Base-by-base conservation (phyloP, 92 coral and sea anemone species). In the Palythoa heliodiscus region DNA sequence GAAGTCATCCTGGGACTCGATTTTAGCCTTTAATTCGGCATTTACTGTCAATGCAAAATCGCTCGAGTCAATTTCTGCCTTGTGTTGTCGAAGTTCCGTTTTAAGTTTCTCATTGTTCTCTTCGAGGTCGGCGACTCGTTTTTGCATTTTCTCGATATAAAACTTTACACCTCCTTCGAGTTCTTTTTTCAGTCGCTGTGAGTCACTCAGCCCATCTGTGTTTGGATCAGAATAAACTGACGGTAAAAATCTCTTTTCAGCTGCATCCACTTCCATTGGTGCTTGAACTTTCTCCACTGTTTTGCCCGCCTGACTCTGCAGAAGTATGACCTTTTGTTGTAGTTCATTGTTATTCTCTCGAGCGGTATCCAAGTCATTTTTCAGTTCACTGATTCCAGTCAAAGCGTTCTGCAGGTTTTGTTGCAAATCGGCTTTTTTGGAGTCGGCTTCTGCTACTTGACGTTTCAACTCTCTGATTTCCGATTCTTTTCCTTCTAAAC, bases 61-160 rank as follows among this genome's bases (percentile, higher is more conserved):
- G 23, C 84, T 80, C 10, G 84, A 80, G 61, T 80, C 84, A 52
- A 80, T 80, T 80, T 80, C 84, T n/a, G 84, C 70, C n/a, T 80
- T 80, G 73, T 47, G 73, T 48, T 80, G 73, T 66, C 74, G 84
- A 66, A 80, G 84, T 25, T 80, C 84, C 16, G 35, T 13, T 47
- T 80, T 60, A 8, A 66, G 70, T 66, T 80, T 80, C 61, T 80
- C 84, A 68, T 80, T 80, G 60, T 40, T 52, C 57, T 80, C 84
- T 80, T 80, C 84, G 25, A 80, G 60, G 50, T 80, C 84, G 39
- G 12, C 57, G 63, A 80, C 74, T 66, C 84, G 84, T 67, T 80
- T 80, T 20, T 80, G 84, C 64, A 80, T 64, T 66, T 80, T 80
- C 74, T 80, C 84, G 13, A 80, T 67, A 66, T 80, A 80, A 19